Conservation (phyloP, 2,797 vertebrate genomes). For the Tokudaia muenninki region DNA sequence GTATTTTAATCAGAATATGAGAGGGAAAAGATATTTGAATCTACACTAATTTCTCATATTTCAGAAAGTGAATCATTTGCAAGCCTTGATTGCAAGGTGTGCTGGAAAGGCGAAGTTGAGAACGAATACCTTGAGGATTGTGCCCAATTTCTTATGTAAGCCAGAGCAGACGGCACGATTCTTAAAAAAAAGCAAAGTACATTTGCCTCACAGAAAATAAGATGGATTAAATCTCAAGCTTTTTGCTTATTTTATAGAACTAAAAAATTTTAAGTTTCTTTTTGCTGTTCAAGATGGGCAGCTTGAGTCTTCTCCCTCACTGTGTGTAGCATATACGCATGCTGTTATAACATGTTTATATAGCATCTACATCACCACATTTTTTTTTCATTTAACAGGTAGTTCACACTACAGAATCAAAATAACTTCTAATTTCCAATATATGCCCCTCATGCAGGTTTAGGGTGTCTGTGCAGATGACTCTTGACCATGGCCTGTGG, state of each 20-base stretch:
- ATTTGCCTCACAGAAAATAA: slow-evolving; percentile 78
- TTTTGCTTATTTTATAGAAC: slow-evolving; percentile 74
- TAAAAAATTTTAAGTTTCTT: slow-evolving; percentile 74
- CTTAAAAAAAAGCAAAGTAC: slow-evolving; percentile 76
- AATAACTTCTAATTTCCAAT: slow-evolving; percentile 21
- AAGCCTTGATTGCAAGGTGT: slow-evolving; percentile 71
- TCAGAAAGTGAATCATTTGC: slow-evolving; percentile 55
- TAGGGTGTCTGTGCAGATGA: background rate
- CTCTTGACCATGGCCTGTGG: background rate
- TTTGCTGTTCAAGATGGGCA: slow-evolving; percentile 57
- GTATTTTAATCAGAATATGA: slow-evolving; percentile 21
- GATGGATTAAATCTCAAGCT: slow-evolving; percentile 79
- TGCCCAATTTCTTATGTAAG: slow-evolving; percentile 72
- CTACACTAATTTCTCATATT: slow-evolving; percentile 53
- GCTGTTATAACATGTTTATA: background rate
- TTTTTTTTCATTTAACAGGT: slow-evolving; percentile 31
- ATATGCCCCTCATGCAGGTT: background rate
- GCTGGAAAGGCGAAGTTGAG: slow-evolving; percentile 56
- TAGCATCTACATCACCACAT: background rate
- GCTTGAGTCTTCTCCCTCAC: slow-evolving; percentile 37
- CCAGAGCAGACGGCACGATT: slow-evolving; percentile 73
- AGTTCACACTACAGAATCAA: background rate
- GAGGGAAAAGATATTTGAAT: slow-evolving; percentile 21
- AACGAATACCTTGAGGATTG: slow-evolving; percentile 49
- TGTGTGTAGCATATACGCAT: background rate